Base-by-base conservation (phyloP, 2,797 vertebrate species). In the Darevskia mixta region DNA sequence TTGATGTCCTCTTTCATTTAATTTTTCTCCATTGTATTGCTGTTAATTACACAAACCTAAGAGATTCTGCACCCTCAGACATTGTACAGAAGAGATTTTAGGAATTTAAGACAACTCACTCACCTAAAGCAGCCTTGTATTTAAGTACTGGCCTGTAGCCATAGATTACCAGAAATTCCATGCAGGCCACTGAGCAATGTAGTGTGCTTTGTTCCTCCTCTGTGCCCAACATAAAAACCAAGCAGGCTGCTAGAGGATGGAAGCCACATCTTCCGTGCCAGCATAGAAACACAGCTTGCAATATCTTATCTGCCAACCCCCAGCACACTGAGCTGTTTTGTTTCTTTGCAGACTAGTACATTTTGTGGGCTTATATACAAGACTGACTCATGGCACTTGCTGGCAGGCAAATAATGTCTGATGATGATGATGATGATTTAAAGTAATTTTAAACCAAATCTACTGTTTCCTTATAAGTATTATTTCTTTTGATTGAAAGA, bases 401-500 rank as follows among this genome's bases (percentile, higher is more conserved):
- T 87, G 92, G 69, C 32, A 91, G 75, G 75, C 38, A 82, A 76
- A 76, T 15, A 92, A 67, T 55, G 49, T 55, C 49, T 55, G 49
- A 4, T 55, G 49, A 4, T 55, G 49, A 15, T 55, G 49, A 55
- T 55, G 13, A 15, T 55, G 49, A 55, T 55, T 55, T 55, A 13
- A n/a, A 32, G 69, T 81, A 86, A 92, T 87, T 86, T 86, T 88
- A 72, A 79, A 87, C 86, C 41, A 93, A 95, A 79, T 29, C 23
- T 96, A 92, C 89, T 2, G 0, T 92, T 94, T 91, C 93, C 92
- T 94, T 94, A 88, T 87, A 91, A 92, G 88, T 0, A 7, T 89
- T 43, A 17, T 93, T 91, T 92, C 77, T 90, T 92, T 49, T 15
- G 87, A 82, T 20, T 64, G 79, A 89, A 82, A 75, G 17, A 64